Conservation (phyloP, 2,113 vertebrate genomes). For the Emydocephalus ijimae region DNA sequence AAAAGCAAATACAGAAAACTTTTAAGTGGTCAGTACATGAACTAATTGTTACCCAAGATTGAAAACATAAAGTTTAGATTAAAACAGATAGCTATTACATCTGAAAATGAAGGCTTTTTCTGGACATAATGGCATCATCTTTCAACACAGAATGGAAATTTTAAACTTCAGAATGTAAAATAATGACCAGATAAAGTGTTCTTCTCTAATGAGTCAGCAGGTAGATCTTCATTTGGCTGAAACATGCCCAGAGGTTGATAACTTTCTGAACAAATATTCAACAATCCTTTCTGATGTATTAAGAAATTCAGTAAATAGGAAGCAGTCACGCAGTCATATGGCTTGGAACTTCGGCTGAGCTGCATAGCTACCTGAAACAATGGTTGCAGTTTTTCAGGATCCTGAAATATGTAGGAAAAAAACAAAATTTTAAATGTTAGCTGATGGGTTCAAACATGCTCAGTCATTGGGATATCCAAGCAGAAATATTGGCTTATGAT, state of each 20-base stretch:
- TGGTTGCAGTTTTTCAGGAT: conserved; percentile 57
- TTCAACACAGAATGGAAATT: neutral
- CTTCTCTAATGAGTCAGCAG: conserved; percentile 70
- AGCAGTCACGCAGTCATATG: conserved; percentile 90
- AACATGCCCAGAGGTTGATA: conserved; percentile 20
- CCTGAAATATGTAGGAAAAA: conserved; percentile 56
- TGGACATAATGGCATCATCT: neutral
- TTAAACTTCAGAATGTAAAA: neutral
- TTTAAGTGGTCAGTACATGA: neutral
- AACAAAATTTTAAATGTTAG: neutral
- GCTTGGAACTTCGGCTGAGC: conserved; percentile 91
- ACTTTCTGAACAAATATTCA: conserved; percentile 55
- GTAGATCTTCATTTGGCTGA: conserved; percentile 4
- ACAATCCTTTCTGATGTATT: conserved; percentile 74
- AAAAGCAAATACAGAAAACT: neutral
- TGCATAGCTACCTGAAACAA: conserved; percentile 83
- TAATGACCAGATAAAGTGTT: conserved; percentile 83
- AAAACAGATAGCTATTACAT: neutral
- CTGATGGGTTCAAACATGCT: neutral
- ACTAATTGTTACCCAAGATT: neutral
- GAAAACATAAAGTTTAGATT: neutral
- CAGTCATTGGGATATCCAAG: neutral
- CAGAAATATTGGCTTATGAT: neutral
- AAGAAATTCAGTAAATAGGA: conserved; percentile 86
- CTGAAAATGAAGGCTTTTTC: neutral